phyloP scores from a whole-genome alignment of 2,888 invertebrate genomes.

The Apodemia mormo region DNA sequence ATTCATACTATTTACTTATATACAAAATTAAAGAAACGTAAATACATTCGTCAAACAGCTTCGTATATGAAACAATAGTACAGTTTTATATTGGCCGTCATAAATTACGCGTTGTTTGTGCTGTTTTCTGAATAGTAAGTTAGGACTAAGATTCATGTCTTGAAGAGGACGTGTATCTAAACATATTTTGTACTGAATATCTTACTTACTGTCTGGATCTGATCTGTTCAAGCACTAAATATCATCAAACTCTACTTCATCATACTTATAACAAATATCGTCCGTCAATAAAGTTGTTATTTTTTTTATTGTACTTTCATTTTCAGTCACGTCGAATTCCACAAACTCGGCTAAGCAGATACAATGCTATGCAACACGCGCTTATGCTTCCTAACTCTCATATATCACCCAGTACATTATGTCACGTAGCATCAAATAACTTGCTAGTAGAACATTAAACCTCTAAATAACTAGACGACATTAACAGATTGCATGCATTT shows the following conservation, averaged over 20 bases:
- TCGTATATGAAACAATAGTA: too few species aligned
- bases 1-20: too few species aligned
- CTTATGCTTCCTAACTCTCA: background rate
- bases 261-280: background rate
- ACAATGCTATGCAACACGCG: background rate
- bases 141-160: background rate
- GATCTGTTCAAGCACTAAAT: background rate
- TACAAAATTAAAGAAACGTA: too few species aligned
- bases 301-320: background rate
- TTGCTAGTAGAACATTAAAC: background rate
- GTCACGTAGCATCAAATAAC: background rate
- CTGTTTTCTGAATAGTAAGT: too few species aligned
- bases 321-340: background rate
- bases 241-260: background rate
- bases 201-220: background rate
- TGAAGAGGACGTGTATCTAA: too few species aligned
- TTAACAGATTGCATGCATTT: background rate
- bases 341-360: background rate
- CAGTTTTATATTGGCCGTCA: too few species aligned
- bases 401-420: too few species aligned
- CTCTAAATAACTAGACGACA: background rate
- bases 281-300: too few species aligned
- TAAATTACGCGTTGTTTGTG: too few species aligned
- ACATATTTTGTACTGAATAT: background rate
- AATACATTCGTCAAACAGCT: too few species aligned